A percentile compares a stretch with the other conserved stretches of the same genome.
Conservation (phyloP, 2,888 invertebrate genomes). For the Therioaphis trifolii region DNA sequence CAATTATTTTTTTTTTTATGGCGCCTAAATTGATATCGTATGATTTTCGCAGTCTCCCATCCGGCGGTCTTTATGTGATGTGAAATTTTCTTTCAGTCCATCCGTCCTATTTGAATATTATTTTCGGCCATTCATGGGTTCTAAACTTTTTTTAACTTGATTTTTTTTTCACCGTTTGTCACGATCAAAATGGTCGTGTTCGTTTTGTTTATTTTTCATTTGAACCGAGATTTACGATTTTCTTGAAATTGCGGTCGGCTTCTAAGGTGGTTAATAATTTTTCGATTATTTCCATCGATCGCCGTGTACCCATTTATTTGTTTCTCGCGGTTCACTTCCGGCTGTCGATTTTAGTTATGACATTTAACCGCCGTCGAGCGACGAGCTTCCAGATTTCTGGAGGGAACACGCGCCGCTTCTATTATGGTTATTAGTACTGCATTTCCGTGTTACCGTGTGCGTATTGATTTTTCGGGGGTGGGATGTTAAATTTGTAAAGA, state of each 20-base stretch:
- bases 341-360: neutral
- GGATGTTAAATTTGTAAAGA: slow-evolving; percentile 31
- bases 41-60: slow-evolving; percentile 7
- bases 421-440: slow-evolving; percentile 5
- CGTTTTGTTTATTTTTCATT: too few species aligned
- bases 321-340: neutral
- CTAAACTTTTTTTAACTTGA: neutral
- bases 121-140: neutral
- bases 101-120: too few species aligned
- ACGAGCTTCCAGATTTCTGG: slow-evolving; percentile 22
- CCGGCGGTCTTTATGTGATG: neutral
- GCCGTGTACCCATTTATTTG: neutral
- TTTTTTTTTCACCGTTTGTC: neutral
- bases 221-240: neutral
- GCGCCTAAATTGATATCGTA: slow-evolving; percentile 8
- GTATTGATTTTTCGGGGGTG: slow-evolving; percentile 49
- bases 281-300: neutral
- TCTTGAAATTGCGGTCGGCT: too few species aligned
- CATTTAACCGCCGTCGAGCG: neutral
- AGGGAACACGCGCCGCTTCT: neutral
- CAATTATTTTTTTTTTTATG: slow-evolving; percentile 2
- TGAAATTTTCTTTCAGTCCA: too few species aligned
- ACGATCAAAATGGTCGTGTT: neutral
- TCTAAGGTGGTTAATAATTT: neutral
- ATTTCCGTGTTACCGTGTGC: slow-evolving; percentile 3